Base-by-base conservation (phyloP, 2,113 vertebrate species). In the Actenoides lindsayi region DNA sequence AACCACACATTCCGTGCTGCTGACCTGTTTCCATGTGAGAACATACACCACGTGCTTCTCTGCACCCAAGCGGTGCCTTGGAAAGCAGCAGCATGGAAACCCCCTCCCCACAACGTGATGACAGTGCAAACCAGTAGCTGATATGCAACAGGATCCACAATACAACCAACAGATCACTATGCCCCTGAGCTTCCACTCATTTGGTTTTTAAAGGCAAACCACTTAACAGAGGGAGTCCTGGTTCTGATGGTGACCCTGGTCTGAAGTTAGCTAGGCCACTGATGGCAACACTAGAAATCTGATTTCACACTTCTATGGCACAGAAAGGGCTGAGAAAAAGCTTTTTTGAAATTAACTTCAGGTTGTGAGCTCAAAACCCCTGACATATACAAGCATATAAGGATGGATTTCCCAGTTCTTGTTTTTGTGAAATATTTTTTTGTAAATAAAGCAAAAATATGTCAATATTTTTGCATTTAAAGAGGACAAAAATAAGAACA, bases 81-180 rank as follows among this genome's bases (percentile, higher is more conserved):
- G 50, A 28, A 89, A 37, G 25, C 1, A 42, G 42, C 3, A 28
- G 42, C 30, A 35, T 1, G 31, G 59, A 74, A 69, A 84, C 8
- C 18, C 16, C 8, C 0, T 11, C 20, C 53, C 28, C 63, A 19
- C 3, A 75, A 7, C 20, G 5, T 5, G 1, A 8, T 10, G 20
- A 21, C 16, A 10, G 31, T 4, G 15, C 15, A 62, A 42, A 63
- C 11, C 19, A 19, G 17, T 2, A 63, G 30, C 33, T 39, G 74
- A 6, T 10, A 35, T 64, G 31, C 79, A 27, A 7, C 0, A 41
- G 31, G 13, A 75, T 8, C 46, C 41, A 28, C 70, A 41, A 9
- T 42, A 60, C 3, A 16, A 48, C 8, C 1, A 39, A 31, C 13
- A 9, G 0, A 39, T 3, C 25, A 2, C 3, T 0, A 2, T 9